These are phyloP conservation scores for Diabrotica undecimpunctata DNA, from an alignment of 1,140 invertebrate genomes.

Conservation along the genomic window DNA sequence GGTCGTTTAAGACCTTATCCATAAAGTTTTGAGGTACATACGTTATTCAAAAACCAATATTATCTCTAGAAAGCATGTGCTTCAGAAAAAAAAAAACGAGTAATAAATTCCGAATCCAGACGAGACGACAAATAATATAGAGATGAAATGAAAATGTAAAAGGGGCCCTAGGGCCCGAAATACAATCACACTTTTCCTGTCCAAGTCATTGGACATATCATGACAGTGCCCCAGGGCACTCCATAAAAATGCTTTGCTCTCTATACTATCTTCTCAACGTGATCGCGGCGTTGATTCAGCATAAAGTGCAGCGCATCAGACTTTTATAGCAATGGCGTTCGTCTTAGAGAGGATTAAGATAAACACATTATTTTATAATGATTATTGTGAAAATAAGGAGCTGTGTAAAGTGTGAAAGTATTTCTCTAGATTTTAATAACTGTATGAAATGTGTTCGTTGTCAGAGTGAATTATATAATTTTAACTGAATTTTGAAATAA, in stretches of 20 bases:
- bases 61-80: background rate
- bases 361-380: too few species aligned
- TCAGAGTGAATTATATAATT: too few species aligned
- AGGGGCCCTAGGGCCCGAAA: background rate
- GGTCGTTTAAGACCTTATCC: too few species aligned
- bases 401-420: too few species aligned
- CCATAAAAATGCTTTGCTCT: constrained; percentile 1
- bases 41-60: too few species aligned
- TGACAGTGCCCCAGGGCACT: background rate
- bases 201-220: background rate
- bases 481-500: too few species aligned
- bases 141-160: constrained; percentile 1
- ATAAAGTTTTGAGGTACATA: too few species aligned
- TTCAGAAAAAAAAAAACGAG: background rate
- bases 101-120: background rate
- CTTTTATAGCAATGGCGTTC: background rate
- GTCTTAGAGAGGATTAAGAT: background rate
- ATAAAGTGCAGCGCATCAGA: background rate
- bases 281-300: background rate
- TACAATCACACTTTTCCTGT: constrained; percentile 2
- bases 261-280: constrained; percentile 1
- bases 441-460: too few species aligned
- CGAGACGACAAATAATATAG: background rate
- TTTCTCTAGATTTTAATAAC: too few species aligned
- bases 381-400: too few species aligned